Conservation (phyloP, 2,797 vertebrate genomes). For the Anguilla megastoma region DNA sequence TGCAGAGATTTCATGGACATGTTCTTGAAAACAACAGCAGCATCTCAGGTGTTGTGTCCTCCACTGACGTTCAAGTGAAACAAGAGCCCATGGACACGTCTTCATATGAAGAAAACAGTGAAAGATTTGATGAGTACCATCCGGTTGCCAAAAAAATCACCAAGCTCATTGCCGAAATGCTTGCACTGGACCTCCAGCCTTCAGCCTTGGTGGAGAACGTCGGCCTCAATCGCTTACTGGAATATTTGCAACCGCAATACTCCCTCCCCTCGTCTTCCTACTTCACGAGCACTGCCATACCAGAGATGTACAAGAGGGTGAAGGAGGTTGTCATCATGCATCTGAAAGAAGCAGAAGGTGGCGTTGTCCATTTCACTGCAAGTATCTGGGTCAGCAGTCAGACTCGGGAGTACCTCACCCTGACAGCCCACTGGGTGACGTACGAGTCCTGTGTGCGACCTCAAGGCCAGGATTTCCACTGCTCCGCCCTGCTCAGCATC, state of each 20-base stretch:
- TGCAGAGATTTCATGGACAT: constrained; percentile 91
- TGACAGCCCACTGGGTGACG: constrained; percentile 94
- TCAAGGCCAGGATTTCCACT: constrained; percentile 89
- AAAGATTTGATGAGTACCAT: constrained; percentile 87
- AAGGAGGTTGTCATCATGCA: constrained; percentile 86
- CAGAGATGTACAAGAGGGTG: constrained; percentile 93
- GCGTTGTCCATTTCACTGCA: constrained; percentile 92
- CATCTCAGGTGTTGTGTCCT: constrained; percentile 78
- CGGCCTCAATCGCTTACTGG: constrained; percentile 90
- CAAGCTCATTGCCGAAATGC: constrained; percentile 95
- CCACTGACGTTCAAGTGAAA: constrained; percentile 73
- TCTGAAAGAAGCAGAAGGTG: constrained; percentile 91
- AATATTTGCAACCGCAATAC: constrained; percentile 95
- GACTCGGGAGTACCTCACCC: constrained; percentile 92
- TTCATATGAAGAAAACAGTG: constrained; percentile 75
- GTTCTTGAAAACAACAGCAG: constrained; percentile 81
- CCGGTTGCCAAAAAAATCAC: constrained; percentile 98
- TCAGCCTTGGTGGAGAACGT: constrained; percentile 91
- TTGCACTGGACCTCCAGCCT: constrained; percentile 98
- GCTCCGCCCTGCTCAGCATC: constrained; percentile 90
- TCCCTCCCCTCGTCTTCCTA: constrained; percentile 87
- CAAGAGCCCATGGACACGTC: constrained; percentile 74
- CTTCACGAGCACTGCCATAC: constrained; percentile 95
- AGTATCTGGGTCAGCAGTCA: constrained; percentile 96
- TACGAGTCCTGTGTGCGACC: constrained; percentile 86